A percentile compares a stretch with the other conserved stretches of the same genome.
Evolutionary conservation across 2,888 invertebrate genomes (phyloP).

Genomic region (Eupithecia inturbata): DNA sequence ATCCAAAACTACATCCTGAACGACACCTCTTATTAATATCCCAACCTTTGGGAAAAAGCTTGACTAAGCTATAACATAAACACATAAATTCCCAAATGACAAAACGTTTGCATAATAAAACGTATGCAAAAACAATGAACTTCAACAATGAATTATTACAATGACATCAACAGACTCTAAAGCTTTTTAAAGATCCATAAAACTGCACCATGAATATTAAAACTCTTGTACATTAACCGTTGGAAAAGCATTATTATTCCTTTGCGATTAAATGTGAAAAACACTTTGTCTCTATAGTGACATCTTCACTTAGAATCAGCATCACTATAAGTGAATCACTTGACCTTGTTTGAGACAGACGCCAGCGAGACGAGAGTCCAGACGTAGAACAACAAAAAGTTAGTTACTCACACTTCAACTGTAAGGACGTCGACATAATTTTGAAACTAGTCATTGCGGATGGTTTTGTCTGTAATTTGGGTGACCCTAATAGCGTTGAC

Average conservation of each 20-base stretch:
- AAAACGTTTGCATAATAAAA: background rate
- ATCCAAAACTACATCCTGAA: background rate
- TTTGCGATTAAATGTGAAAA: constrained; percentile 25
- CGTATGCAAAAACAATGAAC: constrained; percentile 24
- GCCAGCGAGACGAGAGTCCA: constrained; percentile 55
- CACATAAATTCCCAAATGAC: constrained; percentile 4
- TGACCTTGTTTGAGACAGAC: constrained; percentile 60
- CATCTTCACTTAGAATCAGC: constrained; percentile 41
- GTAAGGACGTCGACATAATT: constrained; percentile 33
- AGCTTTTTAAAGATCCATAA: constrained; percentile 36
- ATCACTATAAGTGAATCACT: constrained; percentile 51
- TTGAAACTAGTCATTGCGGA: constrained; percentile 27
- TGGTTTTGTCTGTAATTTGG: constrained; percentile 10
- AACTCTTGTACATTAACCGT: constrained; percentile 20
- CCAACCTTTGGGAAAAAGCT: background rate
- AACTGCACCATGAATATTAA: constrained; percentile 27
- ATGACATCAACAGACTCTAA: constrained; percentile 26
- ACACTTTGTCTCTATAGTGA: constrained; percentile 38
- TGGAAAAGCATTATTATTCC: constrained; percentile 23
- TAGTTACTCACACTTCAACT: constrained; percentile 50
- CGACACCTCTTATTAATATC: background rate
- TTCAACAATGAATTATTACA: constrained; percentile 27
- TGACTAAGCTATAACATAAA: background rate
- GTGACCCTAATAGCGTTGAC: constrained; percentile 4
- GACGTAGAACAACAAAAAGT: constrained; percentile 51